These are phyloP conservation scores for Porites lutea DNA, from an alignment of 64 coral and sea anemone species.

Conservation along the genomic window DNA sequence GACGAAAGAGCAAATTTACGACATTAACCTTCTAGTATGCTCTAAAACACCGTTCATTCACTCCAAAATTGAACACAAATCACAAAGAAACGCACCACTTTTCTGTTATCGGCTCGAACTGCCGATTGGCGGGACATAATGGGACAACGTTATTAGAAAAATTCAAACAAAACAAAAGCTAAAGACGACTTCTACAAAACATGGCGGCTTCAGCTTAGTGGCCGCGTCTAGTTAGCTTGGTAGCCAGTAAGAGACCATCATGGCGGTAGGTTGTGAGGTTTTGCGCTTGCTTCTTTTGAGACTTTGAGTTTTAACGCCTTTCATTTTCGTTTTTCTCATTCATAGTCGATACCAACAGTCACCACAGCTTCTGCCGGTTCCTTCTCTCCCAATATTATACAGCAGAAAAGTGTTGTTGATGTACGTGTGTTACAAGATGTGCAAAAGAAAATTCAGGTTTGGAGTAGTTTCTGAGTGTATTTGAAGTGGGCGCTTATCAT, in stretches of 20 bases:
- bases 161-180: neutral
- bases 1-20: neutral
- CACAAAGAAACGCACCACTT: conserved; percentile 80
- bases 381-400: conserved; percentile 9
- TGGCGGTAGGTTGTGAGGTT: conserved; percentile 52
- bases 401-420: conserved; percentile 44
- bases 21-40: neutral
- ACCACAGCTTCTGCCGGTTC: conserved; percentile 36
- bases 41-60: neutral
- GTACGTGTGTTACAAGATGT: conserved; percentile 53
- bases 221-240: conserved; percentile 22
- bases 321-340: neutral
- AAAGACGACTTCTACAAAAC: neutral
- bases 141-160: neutral
- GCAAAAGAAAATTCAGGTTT: conserved; percentile 64
- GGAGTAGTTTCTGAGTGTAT: neutral
- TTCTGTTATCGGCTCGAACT: conserved; percentile 86
- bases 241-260: conserved; percentile 17
- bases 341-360: conserved; percentile 44
- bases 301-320: neutral
- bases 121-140: conserved; percentile 93
- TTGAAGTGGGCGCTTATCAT: neutral
- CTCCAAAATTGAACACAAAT: neutral
- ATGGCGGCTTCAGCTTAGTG: conserved; percentile 5
- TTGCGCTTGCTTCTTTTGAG: neutral